phyloP scores from a whole-genome alignment of 2,797 vertebrate species.

The Loriculus beryllinus region DNA sequence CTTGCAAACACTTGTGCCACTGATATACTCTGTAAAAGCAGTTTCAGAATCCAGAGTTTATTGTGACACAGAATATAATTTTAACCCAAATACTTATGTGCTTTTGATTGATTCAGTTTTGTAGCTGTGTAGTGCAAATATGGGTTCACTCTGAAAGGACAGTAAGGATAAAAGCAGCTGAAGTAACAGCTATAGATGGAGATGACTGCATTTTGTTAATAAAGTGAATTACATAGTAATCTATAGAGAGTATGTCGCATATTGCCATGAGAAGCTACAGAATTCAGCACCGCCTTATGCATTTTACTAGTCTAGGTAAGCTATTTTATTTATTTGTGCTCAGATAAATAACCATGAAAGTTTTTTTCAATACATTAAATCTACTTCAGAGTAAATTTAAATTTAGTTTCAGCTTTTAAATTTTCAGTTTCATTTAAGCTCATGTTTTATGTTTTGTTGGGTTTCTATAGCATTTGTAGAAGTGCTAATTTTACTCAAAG shows the following conservation, averaged over 20 bases:
- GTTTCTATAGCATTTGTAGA: not conserved
- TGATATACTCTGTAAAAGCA: not conserved
- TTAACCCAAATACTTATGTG: not conserved
- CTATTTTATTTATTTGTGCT: not conserved
- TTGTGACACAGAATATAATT: not conserved
- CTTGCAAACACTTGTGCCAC: not conserved
- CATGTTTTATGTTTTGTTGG: not conserved
- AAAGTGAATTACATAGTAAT: not conserved
- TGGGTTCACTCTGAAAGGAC: not conserved
- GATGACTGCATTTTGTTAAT: not conserved
- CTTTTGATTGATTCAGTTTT: not conserved
- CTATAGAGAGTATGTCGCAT: not conserved
- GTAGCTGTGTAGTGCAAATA: not conserved
- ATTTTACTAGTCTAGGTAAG: not conserved
- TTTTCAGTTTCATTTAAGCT: not conserved
- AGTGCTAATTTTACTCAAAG: not conserved
- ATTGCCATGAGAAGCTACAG: not conserved
- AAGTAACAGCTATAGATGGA: not conserved
- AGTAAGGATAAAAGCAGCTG: not conserved
- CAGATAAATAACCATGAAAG: not conserved
- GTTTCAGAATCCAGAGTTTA: not conserved
- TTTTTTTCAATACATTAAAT: not conserved
- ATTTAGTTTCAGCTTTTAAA: not conserved
- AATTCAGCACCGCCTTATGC: not conserved
- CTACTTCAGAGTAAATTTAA: not conserved